These are phyloP conservation scores for Gavialis gangeticus DNA, from an alignment of 2,113 vertebrate species.

Conservation along the genomic window DNA sequence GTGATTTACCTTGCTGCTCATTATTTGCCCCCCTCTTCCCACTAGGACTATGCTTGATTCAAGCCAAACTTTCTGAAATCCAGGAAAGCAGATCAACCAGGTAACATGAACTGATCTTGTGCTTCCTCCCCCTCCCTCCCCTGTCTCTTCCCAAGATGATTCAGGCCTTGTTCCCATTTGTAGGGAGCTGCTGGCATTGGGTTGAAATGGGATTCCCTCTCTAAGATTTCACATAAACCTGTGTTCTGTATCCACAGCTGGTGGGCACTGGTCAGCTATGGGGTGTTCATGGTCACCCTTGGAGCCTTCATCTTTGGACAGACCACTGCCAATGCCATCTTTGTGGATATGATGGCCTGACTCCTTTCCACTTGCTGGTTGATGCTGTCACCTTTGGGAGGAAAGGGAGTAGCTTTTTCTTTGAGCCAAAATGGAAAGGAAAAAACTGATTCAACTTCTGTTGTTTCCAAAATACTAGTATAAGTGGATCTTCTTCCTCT, in stretches of 20 bases:
- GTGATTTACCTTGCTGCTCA: neutral
- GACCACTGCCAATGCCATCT: slow-evolving; percentile 87
- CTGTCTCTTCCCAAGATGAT: neutral
- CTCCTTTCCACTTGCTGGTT: neutral
- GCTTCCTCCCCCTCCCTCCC: accelerated
- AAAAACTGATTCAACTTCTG: neutral
- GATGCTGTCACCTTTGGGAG: neutral
- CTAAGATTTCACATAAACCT: neutral
- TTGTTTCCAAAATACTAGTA: accelerated
- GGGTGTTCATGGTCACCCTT: slow-evolving; percentile 85
- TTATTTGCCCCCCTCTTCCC: slow-evolving; percentile 38
- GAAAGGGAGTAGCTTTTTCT: neutral
- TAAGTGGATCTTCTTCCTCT: neutral
- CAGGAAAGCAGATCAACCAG: slow-evolving; percentile 86
- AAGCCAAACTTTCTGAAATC: slow-evolving; percentile 93
- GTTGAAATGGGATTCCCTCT: neutral
- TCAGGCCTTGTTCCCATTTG: neutral
- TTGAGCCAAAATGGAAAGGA: neutral
- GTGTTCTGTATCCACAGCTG: slow-evolving; percentile 82
- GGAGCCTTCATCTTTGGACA: slow-evolving; percentile 92
- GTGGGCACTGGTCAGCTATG: slow-evolving; percentile 87
- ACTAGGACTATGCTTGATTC: slow-evolving; percentile 91
- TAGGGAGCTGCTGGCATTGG: neutral
- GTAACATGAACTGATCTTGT: slow-evolving; percentile 69
- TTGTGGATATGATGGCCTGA: slow-evolving; percentile 80